Percentiles rank a stretch among this genome's conserved stretches.
Conservation (phyloP, 2,888 invertebrate genomes). For the Andricus curvator region DNA sequence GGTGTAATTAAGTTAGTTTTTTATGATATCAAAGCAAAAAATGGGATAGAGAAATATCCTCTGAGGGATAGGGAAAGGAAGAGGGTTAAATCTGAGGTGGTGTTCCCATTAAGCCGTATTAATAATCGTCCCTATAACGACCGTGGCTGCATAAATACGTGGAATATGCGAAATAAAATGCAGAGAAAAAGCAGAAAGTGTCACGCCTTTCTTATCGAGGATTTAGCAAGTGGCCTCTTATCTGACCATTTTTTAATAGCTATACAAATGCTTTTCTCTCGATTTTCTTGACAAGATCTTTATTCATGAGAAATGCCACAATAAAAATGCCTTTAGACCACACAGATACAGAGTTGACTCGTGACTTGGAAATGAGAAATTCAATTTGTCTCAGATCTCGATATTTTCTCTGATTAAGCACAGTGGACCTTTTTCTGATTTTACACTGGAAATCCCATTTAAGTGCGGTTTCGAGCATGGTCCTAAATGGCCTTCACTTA, state of each 20-base stretch:
- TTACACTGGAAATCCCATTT: no score
- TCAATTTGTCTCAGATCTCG: not conserved
- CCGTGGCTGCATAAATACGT: not conserved
- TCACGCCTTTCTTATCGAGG: conserved; percentile 42
- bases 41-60: not conserved
- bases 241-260: conserved; percentile 18
- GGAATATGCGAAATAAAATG: conserved; percentile 33
- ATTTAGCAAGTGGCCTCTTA: conserved; percentile 36
- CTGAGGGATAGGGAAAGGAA: not conserved
- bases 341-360: not conserved
- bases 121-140: conserved; percentile 21
- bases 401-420: not conserved
- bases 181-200: conserved; percentile 18
- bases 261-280: conserved; percentile 14
- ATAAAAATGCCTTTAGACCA: not conserved
- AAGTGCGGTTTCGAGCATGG: no score
- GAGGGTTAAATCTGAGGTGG: not conserved
- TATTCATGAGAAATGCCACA: conserved; percentile 9
- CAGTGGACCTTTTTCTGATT: no score
- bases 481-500: no score
- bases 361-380: not conserved
- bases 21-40: not conserved
- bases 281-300: conserved; percentile 14
- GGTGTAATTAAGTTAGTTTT: not conserved
- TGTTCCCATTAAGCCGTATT: not conserved